Evolutionary conservation across 2,888 invertebrate species (phyloP).

Genomic region (Bhutanitis thaidina): DNA sequence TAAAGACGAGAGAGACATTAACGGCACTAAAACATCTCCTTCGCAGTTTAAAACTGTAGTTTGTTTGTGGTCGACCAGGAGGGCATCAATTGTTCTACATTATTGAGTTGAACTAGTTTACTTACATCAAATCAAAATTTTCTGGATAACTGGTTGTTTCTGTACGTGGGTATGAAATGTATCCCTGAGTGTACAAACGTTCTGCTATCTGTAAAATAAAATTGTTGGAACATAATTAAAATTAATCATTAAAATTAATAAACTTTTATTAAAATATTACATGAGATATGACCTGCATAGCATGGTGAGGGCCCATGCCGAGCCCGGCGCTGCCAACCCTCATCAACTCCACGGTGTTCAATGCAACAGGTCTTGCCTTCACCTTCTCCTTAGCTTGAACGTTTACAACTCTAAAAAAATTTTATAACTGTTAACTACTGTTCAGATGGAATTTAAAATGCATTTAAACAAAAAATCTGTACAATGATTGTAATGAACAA

Average conservation of each 20-base stretch:
- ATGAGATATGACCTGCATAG: slow-evolving; percentile 93
- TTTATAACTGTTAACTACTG: too few species aligned
- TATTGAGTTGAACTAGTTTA: slow-evolving; percentile 41
- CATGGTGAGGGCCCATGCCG: slow-evolving; percentile 95
- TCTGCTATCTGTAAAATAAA: slow-evolving; percentile 74
- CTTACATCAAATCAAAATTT: slow-evolving; percentile 94
- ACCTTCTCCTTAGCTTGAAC: slow-evolving; percentile 91
- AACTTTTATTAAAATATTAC: neutral
- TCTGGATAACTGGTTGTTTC: slow-evolving; percentile 98
- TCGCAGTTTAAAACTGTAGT: too few species aligned
- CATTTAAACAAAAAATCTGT: too few species aligned
- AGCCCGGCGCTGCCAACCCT: slow-evolving; percentile 93
- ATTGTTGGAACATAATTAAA: neutral
- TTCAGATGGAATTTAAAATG: too few species aligned
- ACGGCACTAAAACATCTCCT: too few species aligned
- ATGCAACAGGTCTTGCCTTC: slow-evolving; percentile 92
- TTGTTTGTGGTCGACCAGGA: too few species aligned
- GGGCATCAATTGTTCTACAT: too few species aligned
- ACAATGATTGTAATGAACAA: too few species aligned
- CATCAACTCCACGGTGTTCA: slow-evolving; percentile 98
- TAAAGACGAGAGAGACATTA: too few species aligned
- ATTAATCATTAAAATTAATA: too few species aligned
- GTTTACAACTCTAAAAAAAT: slow-evolving; percentile 82
- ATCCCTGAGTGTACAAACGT: slow-evolving; percentile 96
- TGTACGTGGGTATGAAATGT: slow-evolving; percentile 98